phyloP scores from a whole-genome alignment of 2,113 vertebrate species.

The Fregata magnificens region DNA sequence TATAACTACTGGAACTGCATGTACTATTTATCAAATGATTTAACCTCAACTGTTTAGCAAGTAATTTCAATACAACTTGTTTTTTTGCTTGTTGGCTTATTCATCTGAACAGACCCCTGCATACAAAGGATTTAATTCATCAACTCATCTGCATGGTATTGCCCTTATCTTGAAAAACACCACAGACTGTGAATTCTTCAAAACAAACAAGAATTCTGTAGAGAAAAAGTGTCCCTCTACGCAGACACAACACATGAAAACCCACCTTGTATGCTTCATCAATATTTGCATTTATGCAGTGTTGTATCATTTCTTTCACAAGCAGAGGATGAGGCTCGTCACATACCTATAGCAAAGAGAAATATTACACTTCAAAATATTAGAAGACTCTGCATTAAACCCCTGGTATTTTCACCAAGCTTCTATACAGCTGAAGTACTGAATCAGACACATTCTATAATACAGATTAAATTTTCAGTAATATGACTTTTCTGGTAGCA shows the following conservation, averaged over 20 bases:
- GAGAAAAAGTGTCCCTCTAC: neutral
- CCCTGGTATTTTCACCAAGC: neutral
- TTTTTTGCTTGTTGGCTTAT: neutral
- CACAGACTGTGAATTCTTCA: neutral
- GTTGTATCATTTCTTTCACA: conserved; percentile 95
- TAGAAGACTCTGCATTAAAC: neutral
- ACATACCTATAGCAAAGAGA: conserved; percentile 79
- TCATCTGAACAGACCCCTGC: neutral
- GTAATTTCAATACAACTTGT: neutral
- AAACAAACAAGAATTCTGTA: neutral
- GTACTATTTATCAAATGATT: neutral
- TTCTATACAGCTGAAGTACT: neutral
- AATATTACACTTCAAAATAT: neutral
- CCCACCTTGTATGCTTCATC: conserved; percentile 92
- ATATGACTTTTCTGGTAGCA: neutral
- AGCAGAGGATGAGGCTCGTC: conserved; percentile 95
- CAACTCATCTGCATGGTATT: neutral
- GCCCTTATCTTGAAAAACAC: neutral
- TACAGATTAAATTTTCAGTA: neutral
- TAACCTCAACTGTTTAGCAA: neutral
- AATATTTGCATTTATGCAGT: conserved; percentile 86
- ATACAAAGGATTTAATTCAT: neutral
- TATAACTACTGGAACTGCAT: neutral
- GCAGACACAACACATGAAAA: neutral
- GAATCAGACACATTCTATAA: neutral